Conservation (phyloP, 2,113 vertebrate species). For the Tachysurus fulvidraco region DNA sequence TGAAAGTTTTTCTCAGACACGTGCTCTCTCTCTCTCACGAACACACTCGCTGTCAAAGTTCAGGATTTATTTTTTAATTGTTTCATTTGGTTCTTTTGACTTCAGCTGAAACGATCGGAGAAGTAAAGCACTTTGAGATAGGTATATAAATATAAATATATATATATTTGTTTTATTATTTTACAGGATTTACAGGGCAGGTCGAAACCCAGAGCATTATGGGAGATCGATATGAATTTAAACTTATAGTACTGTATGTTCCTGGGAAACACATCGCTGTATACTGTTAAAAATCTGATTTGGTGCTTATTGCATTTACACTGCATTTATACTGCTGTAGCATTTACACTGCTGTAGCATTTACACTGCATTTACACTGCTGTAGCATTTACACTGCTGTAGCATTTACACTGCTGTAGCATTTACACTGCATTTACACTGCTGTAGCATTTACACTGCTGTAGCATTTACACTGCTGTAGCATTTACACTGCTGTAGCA, state of each 20-base stretch:
- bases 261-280: not conserved
- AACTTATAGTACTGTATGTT: not conserved
- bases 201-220: no score
- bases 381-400: no score
- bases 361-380: no score
- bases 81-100: not conserved
- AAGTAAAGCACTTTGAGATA: not conserved
- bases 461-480: not conserved
- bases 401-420: no score
- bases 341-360: no score
- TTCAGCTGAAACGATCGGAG: not conserved
- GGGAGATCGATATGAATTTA: not conserved
- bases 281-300: not conserved
- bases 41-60: not conserved
- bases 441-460: no score
- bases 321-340: not conserved
- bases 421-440: no score
- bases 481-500: no score
- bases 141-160: not conserved
- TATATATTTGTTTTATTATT: not conserved
- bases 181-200: not conserved
- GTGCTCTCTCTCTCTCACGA: not conserved
- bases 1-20: not conserved
- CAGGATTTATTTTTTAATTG: not conserved
- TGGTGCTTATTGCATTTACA: not conserved